Evolutionary conservation across 1,140 invertebrate species (phyloP).

Genomic region (Brachystomella parvula): DNA sequence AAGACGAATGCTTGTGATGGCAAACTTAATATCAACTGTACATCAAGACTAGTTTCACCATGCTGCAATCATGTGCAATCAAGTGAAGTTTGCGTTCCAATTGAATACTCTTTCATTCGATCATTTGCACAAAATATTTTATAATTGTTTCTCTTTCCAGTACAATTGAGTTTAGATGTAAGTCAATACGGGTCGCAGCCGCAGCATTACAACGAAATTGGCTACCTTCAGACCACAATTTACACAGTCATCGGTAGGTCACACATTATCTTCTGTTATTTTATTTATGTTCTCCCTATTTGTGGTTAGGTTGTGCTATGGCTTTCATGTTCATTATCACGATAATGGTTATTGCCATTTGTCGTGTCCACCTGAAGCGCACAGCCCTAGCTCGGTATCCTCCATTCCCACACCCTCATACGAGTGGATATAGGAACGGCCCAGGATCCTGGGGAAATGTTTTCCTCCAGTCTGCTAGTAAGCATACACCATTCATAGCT

Average conservation of each 20-base stretch:
- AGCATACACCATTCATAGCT: neutral
- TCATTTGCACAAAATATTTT: conserved; percentile 15
- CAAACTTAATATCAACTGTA: conserved; percentile 45
- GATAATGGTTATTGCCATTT: conserved; percentile 45
- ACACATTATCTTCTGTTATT: conserved; percentile 5
- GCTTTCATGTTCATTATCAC: conserved; percentile 47
- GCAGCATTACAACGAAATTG: conserved; percentile 42
- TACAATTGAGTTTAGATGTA: conserved; percentile 22
- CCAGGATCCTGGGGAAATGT: conserved; percentile 32
- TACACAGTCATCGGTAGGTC: conserved; percentile 45
- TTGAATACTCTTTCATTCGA: neutral
- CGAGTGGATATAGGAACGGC: neutral
- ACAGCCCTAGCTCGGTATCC: conserved; percentile 39
- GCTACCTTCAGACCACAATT: conserved; percentile 46
- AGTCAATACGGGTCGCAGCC: conserved; percentile 39
- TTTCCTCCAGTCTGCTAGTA: conserved; percentile 27
- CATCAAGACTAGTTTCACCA: conserved; percentile 40
- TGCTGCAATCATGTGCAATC: conserved; percentile 38
- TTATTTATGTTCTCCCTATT: neutral
- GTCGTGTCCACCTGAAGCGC: conserved; percentile 45
- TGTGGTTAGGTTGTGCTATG: conserved; percentile 44
- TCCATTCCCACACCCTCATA: neutral
- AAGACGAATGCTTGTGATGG: conserved; percentile 50
- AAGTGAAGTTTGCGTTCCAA: no score
- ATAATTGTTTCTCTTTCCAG: conserved; percentile 10